Base-by-base conservation (phyloP, 2,888 invertebrate genomes). In the Brachypalpus laphriformis region DNA sequence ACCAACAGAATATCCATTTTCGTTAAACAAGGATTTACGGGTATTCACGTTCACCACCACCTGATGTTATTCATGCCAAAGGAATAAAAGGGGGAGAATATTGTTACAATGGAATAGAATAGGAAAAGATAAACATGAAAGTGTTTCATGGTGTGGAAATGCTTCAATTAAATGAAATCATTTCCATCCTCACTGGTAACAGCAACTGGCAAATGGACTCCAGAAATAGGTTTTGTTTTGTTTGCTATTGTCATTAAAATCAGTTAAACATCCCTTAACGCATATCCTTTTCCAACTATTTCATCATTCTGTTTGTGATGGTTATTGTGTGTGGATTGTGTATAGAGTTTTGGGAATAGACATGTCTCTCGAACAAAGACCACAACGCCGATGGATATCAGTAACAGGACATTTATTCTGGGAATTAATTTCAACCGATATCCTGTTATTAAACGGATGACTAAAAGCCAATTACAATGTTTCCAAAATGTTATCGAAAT, bases 101-200 rank as follows among this genome's bases (percentile, higher is more conserved):
- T 14, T 14, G 25, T 3, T 7, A 51, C 14, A 47, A 16, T 3
- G 31, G 2, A 34, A 18, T 7, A 7, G 28, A 42, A 28, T 18
- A 7, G 72, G 40, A 61, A 37, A 40, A 61, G 51, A 61, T 49
- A 72, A 61, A 61, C 61, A 72, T 51, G 51, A 61, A 72, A 61
- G 61, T 51, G 51, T 51, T 61, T 61, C 28, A 72, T 72, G 61
- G 61, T 20, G 61, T 51, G 72, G 61, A 61, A 72, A 72, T 72
- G 51, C 40, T 61, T 61, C 70, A 57, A 45, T 70, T 57, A 54
- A 54, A 51, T 16, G 37, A 66, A 66, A 66, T 70, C 56, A 28
- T 16, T 56, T 45, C 25, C 11, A 45, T 8, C 31, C 51, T 18
- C 11, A 72, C 49, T 16, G 18, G n/a, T n/a, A 25, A 25, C 25